Evolutionary conservation across 2,888 invertebrate genomes (phyloP), one percentile per base, ranked within the genome.

Genomic region (Stictocephala bisonia): DNA sequence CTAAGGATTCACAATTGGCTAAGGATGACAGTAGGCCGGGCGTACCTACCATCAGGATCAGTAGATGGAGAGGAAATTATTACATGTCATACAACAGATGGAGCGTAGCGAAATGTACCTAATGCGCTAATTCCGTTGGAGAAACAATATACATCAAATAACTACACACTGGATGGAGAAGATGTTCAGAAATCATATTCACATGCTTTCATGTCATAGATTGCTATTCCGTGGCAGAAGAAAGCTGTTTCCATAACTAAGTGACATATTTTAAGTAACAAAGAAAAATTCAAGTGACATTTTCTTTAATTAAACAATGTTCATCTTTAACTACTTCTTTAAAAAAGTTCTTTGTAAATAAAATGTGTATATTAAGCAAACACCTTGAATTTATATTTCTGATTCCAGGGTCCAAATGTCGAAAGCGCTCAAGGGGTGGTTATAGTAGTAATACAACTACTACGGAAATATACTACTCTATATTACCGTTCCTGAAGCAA

Each of bases 341-440:
- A 35, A 11, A 35, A 11, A 11, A 35, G 11, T 7, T 50, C 11
- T 50, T 15, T 13, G 53, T n/a, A n/a, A n/a, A n/a, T n/a, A n/a
- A n/a, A n/a, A n/a, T n/a, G n/a, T n/a, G n/a, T n/a, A n/a, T n/a
- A n/a, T n/a, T n/a, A n/a, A n/a, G n/a, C n/a, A n/a, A n/a, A n/a
- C n/a, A n/a, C n/a, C n/a, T n/a, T n/a, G n/a, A n/a, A n/a, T n/a
- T n/a, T n/a, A n/a, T n/a, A n/a, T n/a, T n/a, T n/a, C n/a, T n/a
- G n/a, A n/a, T 15, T 15, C 20, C 20, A 53, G 3, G 20, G n/a
- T 53, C 20, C 53, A 18, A 53, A 53, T 7, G 3, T 3, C 53
- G n/a, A n/a, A n/a, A 53, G 53, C 53, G 53, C 53, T 53, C 53
- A 53, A 53, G 20, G 20, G 53, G 53, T 2, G 53, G n/a, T 50